Evolutionary conservation across 2,113 vertebrate genomes (phyloP).

Genomic region (human): DNA sequence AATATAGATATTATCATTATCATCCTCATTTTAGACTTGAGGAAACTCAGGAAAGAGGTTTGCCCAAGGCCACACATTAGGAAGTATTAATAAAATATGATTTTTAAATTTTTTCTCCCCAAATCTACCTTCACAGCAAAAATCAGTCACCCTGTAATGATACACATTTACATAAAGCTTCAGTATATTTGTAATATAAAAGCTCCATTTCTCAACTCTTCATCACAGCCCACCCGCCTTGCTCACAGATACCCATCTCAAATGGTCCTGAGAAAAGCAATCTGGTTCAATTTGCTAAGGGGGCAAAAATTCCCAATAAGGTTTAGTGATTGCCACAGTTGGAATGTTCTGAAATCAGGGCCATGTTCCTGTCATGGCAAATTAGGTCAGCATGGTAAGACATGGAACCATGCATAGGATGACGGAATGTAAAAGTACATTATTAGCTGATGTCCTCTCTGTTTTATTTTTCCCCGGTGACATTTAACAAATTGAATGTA

Average conservation of each 20-base stretch:
- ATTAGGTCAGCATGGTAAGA: conserved; percentile 84
- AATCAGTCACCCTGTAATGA: not conserved
- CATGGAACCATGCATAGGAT: conserved; percentile 78
- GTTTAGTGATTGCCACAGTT: conserved; percentile 74
- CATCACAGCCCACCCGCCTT: not conserved
- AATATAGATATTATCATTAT: not conserved
- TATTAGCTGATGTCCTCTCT: conserved; percentile 82
- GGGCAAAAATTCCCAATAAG: conserved; percentile 60
- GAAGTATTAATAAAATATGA: not conserved
- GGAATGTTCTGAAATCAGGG: conserved; percentile 80
- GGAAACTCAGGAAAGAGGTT: not conserved
- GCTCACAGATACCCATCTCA: conserved; percentile 15
- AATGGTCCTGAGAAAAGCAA: conserved; percentile 52
- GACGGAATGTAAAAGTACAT: conserved; percentile 79
- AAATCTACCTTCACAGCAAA: not conserved
- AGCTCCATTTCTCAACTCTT: not conserved
- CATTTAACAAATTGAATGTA: conserved; percentile 84
- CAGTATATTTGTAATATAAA: conserved; percentile 25
- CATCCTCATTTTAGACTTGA: not conserved
- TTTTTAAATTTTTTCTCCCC: not conserved
- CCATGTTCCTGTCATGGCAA: conserved; percentile 84
- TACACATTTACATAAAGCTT: not conserved
- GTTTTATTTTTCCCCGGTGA: conserved; percentile 83
- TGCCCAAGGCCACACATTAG: not conserved
- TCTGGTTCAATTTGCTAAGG: conserved; percentile 54